Conservation (phyloP, 2,113 vertebrate genomes). For the Irena cyanogastra region DNA sequence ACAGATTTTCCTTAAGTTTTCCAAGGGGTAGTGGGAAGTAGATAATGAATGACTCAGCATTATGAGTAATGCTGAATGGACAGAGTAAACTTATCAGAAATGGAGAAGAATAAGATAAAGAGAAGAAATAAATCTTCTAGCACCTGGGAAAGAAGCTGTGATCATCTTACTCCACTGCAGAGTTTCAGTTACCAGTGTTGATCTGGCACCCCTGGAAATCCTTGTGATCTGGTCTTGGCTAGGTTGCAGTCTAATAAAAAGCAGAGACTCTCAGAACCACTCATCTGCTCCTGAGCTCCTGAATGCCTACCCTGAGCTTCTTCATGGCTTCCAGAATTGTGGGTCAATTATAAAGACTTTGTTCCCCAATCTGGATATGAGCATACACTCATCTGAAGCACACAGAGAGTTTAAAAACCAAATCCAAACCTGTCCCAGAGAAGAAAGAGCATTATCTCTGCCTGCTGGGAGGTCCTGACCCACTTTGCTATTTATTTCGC, state of each 20-base stretch:
- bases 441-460: neutral
- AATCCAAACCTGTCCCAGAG: neutral
- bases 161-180: neutral
- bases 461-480: slow-evolving; percentile 47
- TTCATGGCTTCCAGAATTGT: neutral
- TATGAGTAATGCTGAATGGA: too few relatives aligned
- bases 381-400: neutral
- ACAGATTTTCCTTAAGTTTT: neutral
- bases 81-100: neutral
- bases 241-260: neutral
- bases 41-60: neutral
- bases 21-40: neutral
- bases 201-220: neutral
- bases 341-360: neutral
- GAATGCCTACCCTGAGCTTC: neutral
- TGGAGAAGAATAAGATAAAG: neutral
- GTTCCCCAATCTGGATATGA: neutral
- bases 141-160: neutral
- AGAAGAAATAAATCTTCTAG: neutral
- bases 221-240: neutral
- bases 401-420: neutral
- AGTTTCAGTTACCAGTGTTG: neutral
- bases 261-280: neutral
- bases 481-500: slow-evolving; percentile 49
- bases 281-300: neutral